Conservation (phyloP, 2,888 invertebrate genomes). For the Hybos culiciformis region DNA sequence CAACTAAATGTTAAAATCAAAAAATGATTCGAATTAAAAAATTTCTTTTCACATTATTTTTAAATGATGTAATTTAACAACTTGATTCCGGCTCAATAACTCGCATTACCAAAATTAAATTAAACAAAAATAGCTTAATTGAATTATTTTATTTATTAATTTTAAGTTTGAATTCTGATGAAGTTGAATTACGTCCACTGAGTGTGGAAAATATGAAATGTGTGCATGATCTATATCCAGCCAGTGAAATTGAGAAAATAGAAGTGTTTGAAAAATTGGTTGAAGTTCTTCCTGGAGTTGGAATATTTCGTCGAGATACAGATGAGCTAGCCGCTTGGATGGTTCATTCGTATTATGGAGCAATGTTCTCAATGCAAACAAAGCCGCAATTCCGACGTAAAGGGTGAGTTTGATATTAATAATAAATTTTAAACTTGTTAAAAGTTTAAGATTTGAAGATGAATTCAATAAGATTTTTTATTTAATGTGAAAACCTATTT, state of each 20-base stretch:
- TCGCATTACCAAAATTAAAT: not conserved
- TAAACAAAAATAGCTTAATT: not conserved
- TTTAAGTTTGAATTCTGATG: slow-evolving; percentile 43
- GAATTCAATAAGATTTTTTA: not conserved
- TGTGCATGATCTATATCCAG: slow-evolving; percentile 76
- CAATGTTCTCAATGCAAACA: slow-evolving; percentile 87
- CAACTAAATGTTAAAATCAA: not conserved
- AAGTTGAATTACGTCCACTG: slow-evolving; percentile 63
- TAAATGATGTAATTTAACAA: not conserved
- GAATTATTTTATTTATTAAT: not conserved
- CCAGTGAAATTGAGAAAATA: slow-evolving; percentile 75
- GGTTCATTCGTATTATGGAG: slow-evolving; percentile 82
- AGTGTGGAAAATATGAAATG: slow-evolving; percentile 64
- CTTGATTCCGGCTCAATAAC: not conserved
- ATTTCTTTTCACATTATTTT: not conserved
- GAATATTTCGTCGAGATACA: slow-evolving; percentile 51
- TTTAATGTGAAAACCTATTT: too few relatives aligned
- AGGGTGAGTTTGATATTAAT: slow-evolving; percentile 34
- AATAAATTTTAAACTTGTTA: slow-evolving; percentile 2
- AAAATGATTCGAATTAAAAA: not conserved
- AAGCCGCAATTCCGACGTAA: slow-evolving; percentile 59
- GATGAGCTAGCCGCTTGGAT: slow-evolving; percentile 77
- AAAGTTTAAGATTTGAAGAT: slow-evolving; percentile 2
- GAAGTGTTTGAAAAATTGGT: slow-evolving; percentile 71
- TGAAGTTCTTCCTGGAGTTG: slow-evolving; percentile 63